Evolutionary conservation across 2,888 invertebrate genomes (phyloP), one percentile per base, ranked within the genome.

Genomic region (Temnothorax rugatulus): DNA sequence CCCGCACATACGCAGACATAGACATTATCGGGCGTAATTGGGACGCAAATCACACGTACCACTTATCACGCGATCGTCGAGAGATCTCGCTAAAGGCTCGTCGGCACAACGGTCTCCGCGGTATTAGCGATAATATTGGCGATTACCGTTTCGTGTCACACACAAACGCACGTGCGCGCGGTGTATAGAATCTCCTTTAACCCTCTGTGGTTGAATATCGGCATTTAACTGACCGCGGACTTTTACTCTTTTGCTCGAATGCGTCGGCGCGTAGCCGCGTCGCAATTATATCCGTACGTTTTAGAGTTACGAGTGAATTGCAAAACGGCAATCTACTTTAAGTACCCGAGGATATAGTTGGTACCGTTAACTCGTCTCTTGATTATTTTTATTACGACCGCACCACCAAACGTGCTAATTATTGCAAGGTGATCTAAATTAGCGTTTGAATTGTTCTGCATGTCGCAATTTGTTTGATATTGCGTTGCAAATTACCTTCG

Each of bases 11-110:
- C 85, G 21, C 41, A 44, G 18, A 34, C 13, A 18, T 44, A 54
- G 34, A 57, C 73, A 83, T 88, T 81, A 83, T 79, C 86, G 47
- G 18, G n/a, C 73, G 47, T 69, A 73, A 84, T 86, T 88, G 81
- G 74, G 38, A 71, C 75, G 77, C 79, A 82, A 82, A 82, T 86
- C 83, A 41, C 63, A 11, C 41, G 59, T 41, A 85, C 66, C 29
- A 81, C 73, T 75, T 82, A 82, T 61, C 74, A 18, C 69, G 41
- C 21, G 69, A 71, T 69, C 75, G 66, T 41, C 64, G 44, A 38
- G 25, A 11, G 75, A 83, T 59, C 63, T 84, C 54, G 38, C 25
- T 82, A 57, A 71, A 71, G 44, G 82, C 85, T 87, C 87, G 25
- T n/a, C 68, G 59, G 50, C 1, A 44, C 57, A 84, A 77, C 82